Percentiles rank a stretch among this genome's conserved stretches.
phyloP scores from a whole-genome alignment of 1,140 invertebrate genomes.

The Neoseiulus cucumeris region DNA sequence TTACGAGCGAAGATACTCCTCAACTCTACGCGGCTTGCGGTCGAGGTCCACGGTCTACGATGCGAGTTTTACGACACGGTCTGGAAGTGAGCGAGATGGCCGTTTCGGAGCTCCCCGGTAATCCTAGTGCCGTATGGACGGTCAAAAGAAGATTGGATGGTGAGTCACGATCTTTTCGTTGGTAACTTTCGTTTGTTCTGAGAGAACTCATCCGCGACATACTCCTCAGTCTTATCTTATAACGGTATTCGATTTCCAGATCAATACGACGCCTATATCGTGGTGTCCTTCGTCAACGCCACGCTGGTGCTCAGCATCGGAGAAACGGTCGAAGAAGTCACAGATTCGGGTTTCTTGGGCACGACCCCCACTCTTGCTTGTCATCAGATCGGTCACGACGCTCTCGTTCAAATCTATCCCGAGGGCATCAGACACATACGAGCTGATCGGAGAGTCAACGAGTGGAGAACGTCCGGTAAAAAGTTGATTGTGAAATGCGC shows the following conservation, averaged over 20 bases:
- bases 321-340: constrained; percentile 99
- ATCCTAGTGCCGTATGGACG: constrained; percentile 99
- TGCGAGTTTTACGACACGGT: constrained; percentile 84
- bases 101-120: constrained; percentile 93
- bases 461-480: constrained; percentile 96
- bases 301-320: constrained; percentile 97
- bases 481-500: constrained; percentile 94
- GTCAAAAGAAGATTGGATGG: constrained; percentile 87
- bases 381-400: constrained; percentile 89
- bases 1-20: constrained; percentile 91
- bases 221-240: constrained; percentile 26
- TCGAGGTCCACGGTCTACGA: constrained; percentile 70
- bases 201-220: neutral
- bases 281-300: constrained; percentile 99
- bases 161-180: constrained; percentile 35
- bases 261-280: constrained; percentile 97
- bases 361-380: constrained; percentile 93
- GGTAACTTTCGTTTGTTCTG: constrained; percentile 10
- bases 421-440: constrained; percentile 96
- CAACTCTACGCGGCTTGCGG: constrained; percentile 93
- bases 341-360: constrained; percentile 94
- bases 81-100: constrained; percentile 88
- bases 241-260: constrained; percentile 37
- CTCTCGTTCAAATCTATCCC: constrained; percentile 88
- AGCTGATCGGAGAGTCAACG: constrained; percentile 89